A percentile compares a stretch with the other conserved stretches of the same genome.
These are phyloP conservation scores for Rachycentron canadum DNA, from an alignment of 2,797 vertebrate genomes.

Conservation along the genomic window DNA sequence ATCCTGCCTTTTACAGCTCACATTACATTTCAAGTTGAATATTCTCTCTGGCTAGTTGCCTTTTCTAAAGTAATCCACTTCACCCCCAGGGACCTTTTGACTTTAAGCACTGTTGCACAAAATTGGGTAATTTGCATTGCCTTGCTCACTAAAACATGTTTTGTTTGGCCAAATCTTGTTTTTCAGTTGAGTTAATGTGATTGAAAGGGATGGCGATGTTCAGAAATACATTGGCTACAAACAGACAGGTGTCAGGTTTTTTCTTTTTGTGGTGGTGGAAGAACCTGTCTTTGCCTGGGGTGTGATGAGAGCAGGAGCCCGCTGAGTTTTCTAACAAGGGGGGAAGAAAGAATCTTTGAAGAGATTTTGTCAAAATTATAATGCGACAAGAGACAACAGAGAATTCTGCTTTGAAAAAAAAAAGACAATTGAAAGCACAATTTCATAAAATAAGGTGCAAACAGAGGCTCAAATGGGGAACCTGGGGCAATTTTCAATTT, in stretches of 20 bases:
- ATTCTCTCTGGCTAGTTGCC: constrained; percentile 39
- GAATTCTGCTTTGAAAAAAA: neutral
- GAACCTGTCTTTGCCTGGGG: constrained; percentile 49
- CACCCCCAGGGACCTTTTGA: constrained; percentile 43
- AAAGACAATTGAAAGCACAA: neutral
- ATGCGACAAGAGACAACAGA: constrained; percentile 11
- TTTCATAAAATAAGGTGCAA: neutral
- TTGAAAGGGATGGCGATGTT: constrained; percentile 34
- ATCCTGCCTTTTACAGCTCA: constrained; percentile 22
- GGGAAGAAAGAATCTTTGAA: constrained; percentile 30
- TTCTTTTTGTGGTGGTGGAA: neutral
- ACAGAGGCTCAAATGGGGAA: constrained; percentile 5
- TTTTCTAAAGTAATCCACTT: constrained; percentile 52
- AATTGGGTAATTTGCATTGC: constrained; percentile 62
- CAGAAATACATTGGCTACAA: constrained; percentile 25
- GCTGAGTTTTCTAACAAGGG: constrained; percentile 26
- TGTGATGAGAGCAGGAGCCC: constrained; percentile 7
- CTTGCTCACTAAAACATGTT: constrained; percentile 46
- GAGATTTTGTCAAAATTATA: constrained; percentile 13
- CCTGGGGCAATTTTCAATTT: neutral
- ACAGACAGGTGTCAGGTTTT: constrained; percentile 39
- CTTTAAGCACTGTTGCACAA: constrained; percentile 63
- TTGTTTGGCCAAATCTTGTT: constrained; percentile 49
- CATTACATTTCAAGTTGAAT: constrained; percentile 25
- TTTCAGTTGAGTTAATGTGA: constrained; percentile 35